Base-by-base conservation (phyloP, 2,888 invertebrate species). In the Maniola hyperantus region DNA sequence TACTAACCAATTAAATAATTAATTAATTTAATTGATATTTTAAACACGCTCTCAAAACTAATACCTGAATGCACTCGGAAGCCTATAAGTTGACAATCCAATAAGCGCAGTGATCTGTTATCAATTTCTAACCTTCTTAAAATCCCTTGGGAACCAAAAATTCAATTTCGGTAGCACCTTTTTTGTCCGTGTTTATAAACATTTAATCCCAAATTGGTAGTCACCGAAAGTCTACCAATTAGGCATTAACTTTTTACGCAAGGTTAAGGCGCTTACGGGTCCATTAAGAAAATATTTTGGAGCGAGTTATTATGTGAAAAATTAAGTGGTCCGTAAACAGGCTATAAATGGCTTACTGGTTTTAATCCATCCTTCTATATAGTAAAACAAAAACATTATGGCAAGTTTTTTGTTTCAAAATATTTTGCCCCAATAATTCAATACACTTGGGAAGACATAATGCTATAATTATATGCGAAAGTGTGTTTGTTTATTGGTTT, bases 101-200 rank as follows among this genome's bases (percentile, higher is more conserved):
- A 60, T 60, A 18, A 36, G 6, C 50, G 6, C 50, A 48, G 11
- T 60, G 18, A 10, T 11, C 46, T 18, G 50, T 2, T 60, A 48
- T 48, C 18, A 60, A 60, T 36, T 39, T 50, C 18, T 57, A 6
- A 42, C 15, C 54, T 55, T 57, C 6, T 39, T 1, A 39, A 55
- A 39, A 11, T 6, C 55, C 55, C 18, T 34, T 54, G 39, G 18
- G 18, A 39, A 10, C 10, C 39, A 15, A 55, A 18, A 55, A 8
- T n/a, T 57, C 5, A 39, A 57, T 18, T 20, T 57, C 18, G 5
- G 57, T 57, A 57, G 57, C 39, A 6, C 18, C 36, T 57, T 57
- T 39, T 39, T 42, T 18, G 39, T 6, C 15, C 46, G 8, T 7
- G 13, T 15, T 15, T 20, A 26, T 42, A 18, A 57, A 13, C 7